Conservation (phyloP, 2,113 vertebrate species). For the Montifringilla adamsi region DNA sequence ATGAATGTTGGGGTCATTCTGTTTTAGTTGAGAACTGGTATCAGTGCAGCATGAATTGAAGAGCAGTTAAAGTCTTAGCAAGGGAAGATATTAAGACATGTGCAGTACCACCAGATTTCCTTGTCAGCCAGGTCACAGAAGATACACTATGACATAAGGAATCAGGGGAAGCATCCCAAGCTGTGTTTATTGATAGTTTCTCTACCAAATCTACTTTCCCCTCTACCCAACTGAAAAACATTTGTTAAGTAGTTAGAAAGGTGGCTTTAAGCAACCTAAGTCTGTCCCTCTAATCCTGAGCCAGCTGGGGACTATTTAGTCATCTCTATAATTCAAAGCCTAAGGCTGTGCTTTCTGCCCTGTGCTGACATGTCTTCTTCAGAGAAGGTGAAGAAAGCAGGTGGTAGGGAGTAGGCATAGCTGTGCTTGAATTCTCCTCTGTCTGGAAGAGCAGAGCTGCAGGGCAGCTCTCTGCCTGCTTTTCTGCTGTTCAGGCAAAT, state of each 20-base stretch:
- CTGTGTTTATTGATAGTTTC: not conserved
- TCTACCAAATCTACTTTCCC: not conserved
- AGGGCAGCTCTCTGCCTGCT: conserved; percentile 2
- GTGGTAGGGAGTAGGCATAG: not conserved
- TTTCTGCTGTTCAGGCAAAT: conserved; percentile 32
- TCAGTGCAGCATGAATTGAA: not conserved
- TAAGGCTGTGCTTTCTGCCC: conserved; percentile 12
- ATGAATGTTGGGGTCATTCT: not conserved
- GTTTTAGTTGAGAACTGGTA: not conserved
- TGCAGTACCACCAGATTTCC: not conserved
- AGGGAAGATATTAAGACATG: not conserved
- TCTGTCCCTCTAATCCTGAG: not conserved
- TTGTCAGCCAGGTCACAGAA: not conserved
- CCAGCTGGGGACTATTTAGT: not conserved
- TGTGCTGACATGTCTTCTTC: conserved; percentile 3
- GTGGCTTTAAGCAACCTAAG: not conserved
- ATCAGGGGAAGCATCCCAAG: not conserved
- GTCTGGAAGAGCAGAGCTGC: not conserved
- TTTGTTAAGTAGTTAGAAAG: not conserved
- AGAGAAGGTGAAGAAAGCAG: not conserved
- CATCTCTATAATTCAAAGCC: not conserved
- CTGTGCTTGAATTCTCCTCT: not conserved
- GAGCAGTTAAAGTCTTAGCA: not conserved
- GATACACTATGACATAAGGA: not conserved
- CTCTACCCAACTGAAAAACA: not conserved